phyloP scores from a whole-genome alignment of 1,140 invertebrate species.

The Halyomorpha halys region DNA sequence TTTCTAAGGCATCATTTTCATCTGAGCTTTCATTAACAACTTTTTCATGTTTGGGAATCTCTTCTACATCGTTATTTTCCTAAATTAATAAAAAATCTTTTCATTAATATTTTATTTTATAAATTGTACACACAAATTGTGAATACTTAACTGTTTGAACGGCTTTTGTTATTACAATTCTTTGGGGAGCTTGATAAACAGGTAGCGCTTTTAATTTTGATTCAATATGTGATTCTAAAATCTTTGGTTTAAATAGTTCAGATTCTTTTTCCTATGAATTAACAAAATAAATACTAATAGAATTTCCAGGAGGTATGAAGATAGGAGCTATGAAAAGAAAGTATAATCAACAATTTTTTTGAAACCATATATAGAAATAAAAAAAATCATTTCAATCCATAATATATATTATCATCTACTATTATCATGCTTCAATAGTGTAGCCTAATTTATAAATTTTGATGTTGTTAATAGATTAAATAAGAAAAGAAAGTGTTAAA shows the following conservation, averaged over 20 bases:
- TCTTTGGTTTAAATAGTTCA: background rate
- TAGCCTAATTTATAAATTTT: no score
- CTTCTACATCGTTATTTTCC: background rate
- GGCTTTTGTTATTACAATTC: background rate
- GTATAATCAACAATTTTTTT: no score
- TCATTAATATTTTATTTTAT: background rate
- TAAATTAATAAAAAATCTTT: background rate
- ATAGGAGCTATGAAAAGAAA: no score
- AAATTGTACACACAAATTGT: background rate
- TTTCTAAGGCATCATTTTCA: background rate
- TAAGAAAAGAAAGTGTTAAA: no score
- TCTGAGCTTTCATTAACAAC: background rate
- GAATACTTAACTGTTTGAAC: background rate
- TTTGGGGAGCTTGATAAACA: constrained; percentile 8
- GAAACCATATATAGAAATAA: no score
- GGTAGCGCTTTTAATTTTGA: constrained; percentile 1
- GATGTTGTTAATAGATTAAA: no score
- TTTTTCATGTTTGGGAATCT: background rate
- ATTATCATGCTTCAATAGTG: no score
- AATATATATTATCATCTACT: no score
- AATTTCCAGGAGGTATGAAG: no score
- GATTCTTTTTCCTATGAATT: background rate
- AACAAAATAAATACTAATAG: background rate
- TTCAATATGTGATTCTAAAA: background rate
- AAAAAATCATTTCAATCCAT: no score